Evolutionary conservation across 2,888 invertebrate genomes (phyloP).

Genomic region (Caenorhabditis sp.): DNA sequence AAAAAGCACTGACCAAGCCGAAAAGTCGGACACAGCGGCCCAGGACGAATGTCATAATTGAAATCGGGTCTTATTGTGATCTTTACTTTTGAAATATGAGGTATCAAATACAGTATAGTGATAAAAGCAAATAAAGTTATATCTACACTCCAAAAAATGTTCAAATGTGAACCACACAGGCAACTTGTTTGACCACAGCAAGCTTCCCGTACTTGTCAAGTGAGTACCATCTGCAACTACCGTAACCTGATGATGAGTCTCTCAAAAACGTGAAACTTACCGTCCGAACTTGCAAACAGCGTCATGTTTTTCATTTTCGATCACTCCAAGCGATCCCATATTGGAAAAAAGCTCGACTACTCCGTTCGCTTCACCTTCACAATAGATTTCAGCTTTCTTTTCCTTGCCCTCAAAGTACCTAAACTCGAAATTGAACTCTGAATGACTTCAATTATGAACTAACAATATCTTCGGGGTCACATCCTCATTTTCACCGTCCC

Average conservation of each 20-base stretch:
- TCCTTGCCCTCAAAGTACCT: slow-evolving; percentile 21
- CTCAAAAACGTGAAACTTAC: background rate
- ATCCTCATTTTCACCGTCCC: slow-evolving; percentile 4
- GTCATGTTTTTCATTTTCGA: slow-evolving; percentile 2
- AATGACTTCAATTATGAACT: no score
- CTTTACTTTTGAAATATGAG: no score
- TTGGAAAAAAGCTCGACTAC: slow-evolving; percentile 32
- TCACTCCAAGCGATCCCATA: slow-evolving; percentile 13
- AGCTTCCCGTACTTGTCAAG: slow-evolving; percentile 6
- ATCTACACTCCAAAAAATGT: background rate
- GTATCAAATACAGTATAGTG: no score
- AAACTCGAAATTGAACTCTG: no score
- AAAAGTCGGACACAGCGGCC: no score
- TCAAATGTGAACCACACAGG: background rate
- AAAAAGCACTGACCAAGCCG: no score
- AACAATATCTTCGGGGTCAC: slow-evolving; percentile 9
- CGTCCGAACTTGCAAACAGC: slow-evolving; percentile 33
- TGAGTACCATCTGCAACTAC: slow-evolving; percentile 46
- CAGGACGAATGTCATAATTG: no score
- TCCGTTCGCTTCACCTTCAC: slow-evolving; percentile 11
- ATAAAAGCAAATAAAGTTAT: no score
- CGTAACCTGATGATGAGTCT: background rate
- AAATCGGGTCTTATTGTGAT: no score
- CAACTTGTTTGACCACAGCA: background rate
- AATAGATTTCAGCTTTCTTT: slow-evolving; percentile 16